Base-by-base conservation (phyloP, 2,113 vertebrate genomes). In the Oreochromis aureus region DNA sequence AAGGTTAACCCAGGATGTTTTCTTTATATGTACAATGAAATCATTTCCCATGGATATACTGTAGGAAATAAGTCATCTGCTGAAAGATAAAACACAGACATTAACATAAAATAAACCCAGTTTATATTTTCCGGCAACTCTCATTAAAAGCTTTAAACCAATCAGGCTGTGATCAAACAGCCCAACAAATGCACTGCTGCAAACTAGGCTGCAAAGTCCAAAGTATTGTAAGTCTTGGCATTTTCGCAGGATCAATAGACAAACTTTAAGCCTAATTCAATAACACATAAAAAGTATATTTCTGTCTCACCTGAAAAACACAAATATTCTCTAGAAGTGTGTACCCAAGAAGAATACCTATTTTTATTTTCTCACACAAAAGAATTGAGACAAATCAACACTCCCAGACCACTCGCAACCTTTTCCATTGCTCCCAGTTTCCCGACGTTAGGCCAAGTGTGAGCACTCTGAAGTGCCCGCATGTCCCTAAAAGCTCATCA, bases 401-500 rank as follows among this genome's bases (percentile, higher is more conserved):
- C 44, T 13, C 12, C 15, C 13, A 4, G 16, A 82, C 24, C 51
- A 24, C 59, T 53, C 18, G 39, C 48, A 79, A 63, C 54, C 16
- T 11, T 76, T 76, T 80, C 24, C 53, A 84, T 34, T 63, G 76
- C 85, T 71, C 41, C 39, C 19, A 2, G 78, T 53, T 16, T 76
- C 84, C 82, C 2, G 24, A 55, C 30, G 66, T 61, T 87, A 81
- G 81, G 36, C 59, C 30, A 36, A 32, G 18, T 61, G 34, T n/a
- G 18, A 84, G 85, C 80, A 58, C 89, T 81, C 73, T 82, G 81
- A 89, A 80, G 80, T 44, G 48, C 61, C 84, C 82, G 69, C 19
- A 30, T 66, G 82, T 86, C 84, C 83, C 80, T 63, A 84, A 88
- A 89, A 87, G 83, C 83, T 84, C 81, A 90, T 79, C 7, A 2